phyloP scores from a whole-genome alignment of 1,140 invertebrate genomes.

The Drosophila ohnishii region DNA sequence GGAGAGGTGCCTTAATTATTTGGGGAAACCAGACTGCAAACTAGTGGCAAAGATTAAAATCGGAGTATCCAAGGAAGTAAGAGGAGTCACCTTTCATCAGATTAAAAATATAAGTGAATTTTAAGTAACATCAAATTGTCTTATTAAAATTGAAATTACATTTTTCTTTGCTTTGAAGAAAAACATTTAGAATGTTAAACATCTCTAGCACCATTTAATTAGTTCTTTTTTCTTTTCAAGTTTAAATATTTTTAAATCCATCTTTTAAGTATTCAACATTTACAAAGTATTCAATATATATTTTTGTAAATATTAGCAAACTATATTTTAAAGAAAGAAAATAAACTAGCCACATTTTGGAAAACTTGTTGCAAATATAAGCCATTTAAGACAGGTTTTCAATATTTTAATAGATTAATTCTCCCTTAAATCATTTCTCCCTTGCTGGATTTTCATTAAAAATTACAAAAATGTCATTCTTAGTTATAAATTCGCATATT shows the following conservation, averaged over 20 bases:
- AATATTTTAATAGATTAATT: no score
- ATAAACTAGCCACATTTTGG: background rate
- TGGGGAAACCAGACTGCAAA: background rate
- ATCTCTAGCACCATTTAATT: background rate
- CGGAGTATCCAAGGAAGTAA: background rate
- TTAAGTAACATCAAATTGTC: background rate
- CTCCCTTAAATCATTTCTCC: background rate
- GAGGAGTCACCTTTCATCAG: no score
- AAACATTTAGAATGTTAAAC: background rate
- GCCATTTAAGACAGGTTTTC: no score
- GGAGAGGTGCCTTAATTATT: conserved; percentile 14
- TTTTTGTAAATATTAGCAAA: background rate
- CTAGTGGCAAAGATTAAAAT: background rate
- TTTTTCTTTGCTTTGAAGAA: no score
- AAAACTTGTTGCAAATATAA: background rate
- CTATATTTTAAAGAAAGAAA: no score
- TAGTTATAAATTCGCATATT: background rate
- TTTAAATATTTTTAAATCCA: background rate
- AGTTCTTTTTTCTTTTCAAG: background rate
- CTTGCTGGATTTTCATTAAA: background rate
- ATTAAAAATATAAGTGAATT: background rate
- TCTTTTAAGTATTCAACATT: no score
- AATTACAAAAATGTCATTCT: background rate
- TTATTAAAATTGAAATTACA: no score
- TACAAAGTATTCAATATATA: background rate